phyloP scores from a whole-genome alignment of 2,888 invertebrate species.

The Agonopterix alstromeriana region DNA sequence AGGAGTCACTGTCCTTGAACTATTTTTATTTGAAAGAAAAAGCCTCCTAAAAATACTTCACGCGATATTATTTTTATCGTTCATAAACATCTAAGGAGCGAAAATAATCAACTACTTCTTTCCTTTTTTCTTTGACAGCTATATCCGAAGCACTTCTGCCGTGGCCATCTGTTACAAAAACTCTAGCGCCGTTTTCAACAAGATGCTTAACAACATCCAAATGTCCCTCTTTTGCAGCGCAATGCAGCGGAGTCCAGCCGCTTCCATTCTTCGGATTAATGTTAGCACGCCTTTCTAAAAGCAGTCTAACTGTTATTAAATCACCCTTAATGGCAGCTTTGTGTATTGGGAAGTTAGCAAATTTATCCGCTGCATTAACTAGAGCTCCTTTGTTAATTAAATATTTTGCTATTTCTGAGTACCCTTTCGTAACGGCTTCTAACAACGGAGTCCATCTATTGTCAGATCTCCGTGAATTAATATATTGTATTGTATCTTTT shows the following conservation, averaged over 20 bases:
- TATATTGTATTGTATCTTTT: background rate
- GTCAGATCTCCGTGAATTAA: slow-evolving; percentile 2
- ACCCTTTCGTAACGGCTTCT: slow-evolving; percentile 2
- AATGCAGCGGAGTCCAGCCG: slow-evolving; percentile 1
- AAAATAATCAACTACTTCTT: background rate
- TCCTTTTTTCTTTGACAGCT: background rate
- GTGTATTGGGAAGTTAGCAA: background rate
- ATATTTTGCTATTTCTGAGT: background rate
- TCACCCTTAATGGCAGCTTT: background rate
- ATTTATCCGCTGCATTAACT: background rate
- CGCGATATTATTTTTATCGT: too few relatives aligned
- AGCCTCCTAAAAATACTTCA: background rate
- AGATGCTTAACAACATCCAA: background rate
- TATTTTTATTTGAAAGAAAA: too few relatives aligned
- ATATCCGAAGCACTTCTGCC: background rate
- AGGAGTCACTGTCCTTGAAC: too few relatives aligned
- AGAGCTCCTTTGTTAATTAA: slow-evolving; percentile 1
- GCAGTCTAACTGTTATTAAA: background rate
- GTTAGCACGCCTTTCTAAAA: background rate
- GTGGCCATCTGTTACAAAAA: background rate
- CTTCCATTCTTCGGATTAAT: background rate
- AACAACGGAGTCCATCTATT: slow-evolving; percentile 5
- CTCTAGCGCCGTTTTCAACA: background rate
- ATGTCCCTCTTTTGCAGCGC: background rate
- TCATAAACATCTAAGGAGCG: background rate